phyloP scores from a whole-genome alignment of 2,797 vertebrate genomes.

The Helicolenus hilgendorfi region DNA sequence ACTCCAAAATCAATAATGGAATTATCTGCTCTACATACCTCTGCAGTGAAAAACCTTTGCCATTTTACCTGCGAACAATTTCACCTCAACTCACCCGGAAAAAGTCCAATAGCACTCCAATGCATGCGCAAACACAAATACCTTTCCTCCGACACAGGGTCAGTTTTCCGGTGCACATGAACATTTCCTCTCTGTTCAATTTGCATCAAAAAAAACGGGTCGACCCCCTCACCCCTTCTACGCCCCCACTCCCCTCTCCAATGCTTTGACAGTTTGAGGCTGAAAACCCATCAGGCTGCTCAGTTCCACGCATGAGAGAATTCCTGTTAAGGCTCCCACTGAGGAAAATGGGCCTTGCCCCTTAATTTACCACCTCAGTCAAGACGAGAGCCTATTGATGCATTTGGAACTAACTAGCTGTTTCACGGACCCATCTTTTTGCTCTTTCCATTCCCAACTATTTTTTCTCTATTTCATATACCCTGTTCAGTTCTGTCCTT shows the following conservation, averaged over 20 bases:
- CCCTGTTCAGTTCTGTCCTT: background rate
- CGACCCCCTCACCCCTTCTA: background rate
- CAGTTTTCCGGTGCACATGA: background rate
- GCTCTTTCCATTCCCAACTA: background rate
- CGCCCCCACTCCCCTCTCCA: background rate
- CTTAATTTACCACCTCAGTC: constrained; percentile 79
- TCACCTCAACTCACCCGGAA: constrained; percentile 29
- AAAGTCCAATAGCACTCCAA: constrained; percentile 18
- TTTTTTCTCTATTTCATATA: background rate
- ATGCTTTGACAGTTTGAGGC: constrained; percentile 70
- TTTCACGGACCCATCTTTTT: constrained; percentile 51
- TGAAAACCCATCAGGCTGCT: constrained; percentile 76
- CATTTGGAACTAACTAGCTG: constrained; percentile 75
- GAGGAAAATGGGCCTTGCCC: constrained; percentile 80
- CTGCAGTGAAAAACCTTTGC: background rate
- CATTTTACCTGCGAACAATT: constrained; percentile 8
- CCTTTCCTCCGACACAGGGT: constrained; percentile 5
- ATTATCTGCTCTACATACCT: constrained; percentile 8
- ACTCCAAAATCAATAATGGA: constrained; percentile 1
- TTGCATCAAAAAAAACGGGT: constrained; percentile 43
- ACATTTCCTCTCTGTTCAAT: constrained; percentile 35
- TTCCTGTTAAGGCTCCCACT: constrained; percentile 76
- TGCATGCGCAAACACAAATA: background rate
- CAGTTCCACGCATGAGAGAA: constrained; percentile 75
- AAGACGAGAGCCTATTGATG: constrained; percentile 64